Evolutionary conservation across 1,140 invertebrate genomes (phyloP), one percentile per base, ranked within the genome.

Genomic region (Trinorchestia longiramus): DNA sequence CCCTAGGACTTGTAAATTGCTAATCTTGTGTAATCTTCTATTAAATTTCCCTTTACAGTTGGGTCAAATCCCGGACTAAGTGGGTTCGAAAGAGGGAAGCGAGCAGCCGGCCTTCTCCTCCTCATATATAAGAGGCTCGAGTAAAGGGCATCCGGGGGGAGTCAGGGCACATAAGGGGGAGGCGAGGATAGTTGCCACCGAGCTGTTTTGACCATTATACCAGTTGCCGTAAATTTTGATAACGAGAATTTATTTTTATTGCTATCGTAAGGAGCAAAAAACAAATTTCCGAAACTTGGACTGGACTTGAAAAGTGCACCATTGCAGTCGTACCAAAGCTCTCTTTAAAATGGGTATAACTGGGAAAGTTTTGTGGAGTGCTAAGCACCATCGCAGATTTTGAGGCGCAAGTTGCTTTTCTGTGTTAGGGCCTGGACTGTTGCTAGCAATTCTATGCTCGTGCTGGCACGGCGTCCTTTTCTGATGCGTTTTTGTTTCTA

Each of bases 161-260:
- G 23, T 28, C 43, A 44, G 92, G 47, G 90, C 4, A 43, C 43
- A 94, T 40, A 23, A 28, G 92, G 92, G 92, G 92, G 36, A 40
- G 92, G 92, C 92, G 44, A 47, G 43, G 43, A 94, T 94, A 94
- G 43, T 94, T 94, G 92, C 92, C 92, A 94, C 92, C 92, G 92
- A 94, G 92, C 92, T 94, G 92, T 94, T 94, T 94, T 94, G 92
- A 94, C 92, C 92, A 94, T 94, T 94, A 94, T 94, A 94, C 92
- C 92, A 94, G 92, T 94, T 94, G 92, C 92, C 92, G 92, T 94
- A 94, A 94, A 94, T 94, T 94, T 94, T 94, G 92, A 94, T 94
- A 94, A 94, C 92, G 92, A 94, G 92, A 94, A 94, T 94, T 94
- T 94, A 94, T 94, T 94, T 94, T 94, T 94, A 94, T 94, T 43